A percentile compares a stretch with the other conserved stretches of the same genome.
phyloP scores from a whole-genome alignment of 1,140 invertebrate genomes.

The Ephestia elutella region DNA sequence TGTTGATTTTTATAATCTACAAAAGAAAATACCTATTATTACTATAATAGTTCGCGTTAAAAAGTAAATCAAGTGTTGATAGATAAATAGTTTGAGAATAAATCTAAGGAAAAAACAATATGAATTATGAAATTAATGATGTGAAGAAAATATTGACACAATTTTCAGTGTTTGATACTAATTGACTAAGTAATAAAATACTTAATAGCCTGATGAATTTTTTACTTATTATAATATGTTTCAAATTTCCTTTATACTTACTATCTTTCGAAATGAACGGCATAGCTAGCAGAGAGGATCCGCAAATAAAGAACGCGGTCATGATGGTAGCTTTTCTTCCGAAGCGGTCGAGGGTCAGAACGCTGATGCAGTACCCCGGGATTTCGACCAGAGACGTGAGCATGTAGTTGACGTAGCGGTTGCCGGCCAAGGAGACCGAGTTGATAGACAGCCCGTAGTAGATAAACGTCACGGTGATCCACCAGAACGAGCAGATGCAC shows the following conservation, averaged over 20 bases:
- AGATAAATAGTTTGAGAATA: too few relatives aligned
- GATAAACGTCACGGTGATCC: constrained; percentile 83
- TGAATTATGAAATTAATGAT: too few relatives aligned
- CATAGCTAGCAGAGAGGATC: constrained; percentile 34
- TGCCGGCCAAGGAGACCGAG: constrained; percentile 78
- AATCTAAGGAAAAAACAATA: too few relatives aligned
- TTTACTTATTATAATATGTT: too few relatives aligned
- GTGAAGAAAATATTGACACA: too few relatives aligned
- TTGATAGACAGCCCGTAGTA: constrained; percentile 85
- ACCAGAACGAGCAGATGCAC: constrained; percentile 81
- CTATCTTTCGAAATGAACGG: constrained; percentile 44
- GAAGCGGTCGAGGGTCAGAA: constrained; percentile 72
- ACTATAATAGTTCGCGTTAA: too few relatives aligned
- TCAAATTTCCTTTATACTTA: constrained; percentile 28
- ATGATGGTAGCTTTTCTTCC: constrained; percentile 76
- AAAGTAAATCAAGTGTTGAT: too few relatives aligned
- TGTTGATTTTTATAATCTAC: too few relatives aligned
- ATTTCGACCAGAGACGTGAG: constrained; percentile 76
- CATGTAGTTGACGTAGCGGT: constrained; percentile 77
- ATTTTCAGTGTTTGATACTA: too few relatives aligned
- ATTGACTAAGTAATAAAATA: too few relatives aligned
- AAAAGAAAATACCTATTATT: too few relatives aligned
- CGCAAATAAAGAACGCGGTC: constrained; percentile 67
- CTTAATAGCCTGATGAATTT: too few relatives aligned
- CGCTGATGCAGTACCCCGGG: constrained; percentile 75